Percentiles rank a stretch among this genome's conserved stretches.
phyloP scores from a whole-genome alignment of 2,113 vertebrate genomes.

The Trichomycterus rosablanca region DNA sequence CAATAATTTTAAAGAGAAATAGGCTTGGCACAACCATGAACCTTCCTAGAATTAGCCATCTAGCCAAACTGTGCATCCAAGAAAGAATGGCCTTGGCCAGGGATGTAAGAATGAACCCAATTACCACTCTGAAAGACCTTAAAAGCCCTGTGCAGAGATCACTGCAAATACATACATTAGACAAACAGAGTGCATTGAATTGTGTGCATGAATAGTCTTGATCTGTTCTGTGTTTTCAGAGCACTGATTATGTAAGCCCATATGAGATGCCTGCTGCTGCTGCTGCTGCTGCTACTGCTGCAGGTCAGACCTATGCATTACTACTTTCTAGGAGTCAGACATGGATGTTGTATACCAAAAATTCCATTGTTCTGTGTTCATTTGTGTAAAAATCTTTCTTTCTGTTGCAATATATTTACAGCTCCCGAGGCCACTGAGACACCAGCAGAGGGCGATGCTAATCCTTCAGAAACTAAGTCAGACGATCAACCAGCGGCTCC shows the following conservation, averaged over 20 bases:
- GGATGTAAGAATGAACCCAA: too few species aligned
- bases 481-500: constrained; percentile 16
- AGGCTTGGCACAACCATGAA: too few species aligned
- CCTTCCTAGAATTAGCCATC: too few species aligned
- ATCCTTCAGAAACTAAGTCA: constrained; percentile 24
- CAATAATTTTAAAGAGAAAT: too few species aligned
- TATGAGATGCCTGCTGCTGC: constrained; percentile 62
- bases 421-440: constrained; percentile 2
- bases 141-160: too few species aligned
- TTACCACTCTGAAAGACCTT: too few species aligned
- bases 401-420: background rate
- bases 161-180: too few species aligned
- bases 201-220: constrained; percentile 26
- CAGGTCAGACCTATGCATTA: constrained; percentile 51
- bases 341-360: background rate
- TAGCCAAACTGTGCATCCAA: too few species aligned
- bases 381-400: too few species aligned
- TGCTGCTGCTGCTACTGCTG: constrained; percentile 23
- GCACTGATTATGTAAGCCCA: constrained; percentile 59
- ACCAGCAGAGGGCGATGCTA: constrained; percentile 34
- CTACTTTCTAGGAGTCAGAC: background rate
- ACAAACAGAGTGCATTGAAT: too few species aligned
- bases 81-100: too few species aligned
- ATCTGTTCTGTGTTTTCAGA: constrained; percentile 47
- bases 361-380: background rate